Base-by-base conservation (phyloP, 2,113 vertebrate species). In the Cyanoderma ruficeps region DNA sequence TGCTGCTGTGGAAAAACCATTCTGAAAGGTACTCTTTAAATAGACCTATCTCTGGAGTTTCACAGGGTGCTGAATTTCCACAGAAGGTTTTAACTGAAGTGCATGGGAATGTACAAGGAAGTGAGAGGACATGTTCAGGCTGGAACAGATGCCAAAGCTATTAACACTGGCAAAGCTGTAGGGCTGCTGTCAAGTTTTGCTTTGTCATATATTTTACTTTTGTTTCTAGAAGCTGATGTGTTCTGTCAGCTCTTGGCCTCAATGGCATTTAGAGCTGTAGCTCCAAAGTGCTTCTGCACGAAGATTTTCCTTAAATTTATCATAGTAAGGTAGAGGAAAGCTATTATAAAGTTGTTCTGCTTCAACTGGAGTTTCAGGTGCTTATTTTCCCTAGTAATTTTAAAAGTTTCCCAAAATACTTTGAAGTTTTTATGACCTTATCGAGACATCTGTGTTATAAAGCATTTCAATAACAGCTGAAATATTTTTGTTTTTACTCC, bases 71-170 rank as follows among this genome's bases (percentile, higher is more conserved):
- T 91, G 71, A 46, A 72, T 82, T 94, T 76, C 65, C 23, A 25
- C 42, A 25, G 68, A 56, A 70, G 18, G 60, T 50, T 74, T 89
- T 72, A 69, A 72, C 65, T 71, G 74, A 83, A 93, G 59, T n/a
- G 56, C 61, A 25, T n/a, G n/a, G 37, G 50, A 63, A 27, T 74
- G 70, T 86, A 33, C 82, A 86, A n/a, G 57, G 81, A 79, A 57
- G 78, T 93, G 59, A 90, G 90, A 95, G 27, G 79, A 94, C 79
- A 4, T 88, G 92, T 88, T 94, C 79, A 71, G 90, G 81, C 87
- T 93, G 71, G 94, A 97, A 50, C 93, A 96, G 93, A 93, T 96
- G 93, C 92, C 90, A 77, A 49, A 95, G 79, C 82, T 95, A 7
- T 96, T 95, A 90, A 92, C 87, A 71, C 47, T 94, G 76, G 44